Conservation (phyloP, 2,113 vertebrate species). For the Rhynchopsitta pachyrhyncha region DNA sequence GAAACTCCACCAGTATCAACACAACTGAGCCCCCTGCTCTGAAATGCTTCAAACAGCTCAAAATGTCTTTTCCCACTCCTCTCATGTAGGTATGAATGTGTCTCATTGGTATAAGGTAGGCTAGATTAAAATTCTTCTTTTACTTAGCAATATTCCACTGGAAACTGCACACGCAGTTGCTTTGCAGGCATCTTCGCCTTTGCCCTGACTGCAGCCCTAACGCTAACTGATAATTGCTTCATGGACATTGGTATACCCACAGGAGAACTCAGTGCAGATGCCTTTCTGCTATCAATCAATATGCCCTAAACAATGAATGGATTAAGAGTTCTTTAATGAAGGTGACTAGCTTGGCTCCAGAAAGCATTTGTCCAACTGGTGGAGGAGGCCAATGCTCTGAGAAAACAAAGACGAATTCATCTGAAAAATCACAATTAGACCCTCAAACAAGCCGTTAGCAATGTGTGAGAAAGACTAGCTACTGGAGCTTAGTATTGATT, state of each 20-base stretch:
- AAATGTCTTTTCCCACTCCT: neutral
- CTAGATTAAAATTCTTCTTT: neutral
- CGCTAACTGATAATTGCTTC: neutral
- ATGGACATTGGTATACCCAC: accelerated
- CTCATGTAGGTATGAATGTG: accelerated
- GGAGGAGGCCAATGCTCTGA: neutral
- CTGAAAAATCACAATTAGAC: neutral
- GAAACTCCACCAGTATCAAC: accelerated
- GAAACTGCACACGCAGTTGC: neutral
- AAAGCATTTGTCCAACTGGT: neutral
- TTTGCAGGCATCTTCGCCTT: neutral
- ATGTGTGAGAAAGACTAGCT: neutral
- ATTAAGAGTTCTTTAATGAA: neutral
- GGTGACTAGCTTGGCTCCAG: neutral
- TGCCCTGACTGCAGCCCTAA: neutral
- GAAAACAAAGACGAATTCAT: neutral
- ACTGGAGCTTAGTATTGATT: neutral
- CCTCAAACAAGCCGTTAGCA: neutral
- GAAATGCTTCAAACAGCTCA: neutral
- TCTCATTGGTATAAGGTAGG: accelerated
- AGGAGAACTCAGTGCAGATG: neutral
- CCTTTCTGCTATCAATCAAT: neutral
- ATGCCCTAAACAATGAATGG: accelerated
- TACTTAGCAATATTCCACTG: neutral
- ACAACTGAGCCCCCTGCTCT: neutral